A percentile compares a stretch with the other conserved stretches of the same genome.
Evolutionary conservation across 2,113 vertebrate species (phyloP).

Genomic region (Opisthocomus hoazin): DNA sequence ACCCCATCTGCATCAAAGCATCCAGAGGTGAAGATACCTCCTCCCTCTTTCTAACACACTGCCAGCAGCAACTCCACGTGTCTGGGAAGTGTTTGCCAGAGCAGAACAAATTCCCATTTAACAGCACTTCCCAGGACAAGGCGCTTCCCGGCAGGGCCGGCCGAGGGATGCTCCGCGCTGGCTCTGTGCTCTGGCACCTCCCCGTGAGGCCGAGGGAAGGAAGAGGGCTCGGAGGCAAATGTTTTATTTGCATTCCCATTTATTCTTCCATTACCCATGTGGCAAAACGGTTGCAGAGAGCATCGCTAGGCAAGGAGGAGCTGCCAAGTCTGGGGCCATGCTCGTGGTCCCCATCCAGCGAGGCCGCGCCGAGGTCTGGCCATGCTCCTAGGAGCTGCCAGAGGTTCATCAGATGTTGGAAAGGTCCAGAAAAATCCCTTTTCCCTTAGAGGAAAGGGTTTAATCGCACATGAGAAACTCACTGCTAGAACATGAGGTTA

Average conservation of each 20-base stretch:
- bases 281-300: background rate
- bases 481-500: background rate
- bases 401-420: background rate
- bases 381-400: fast-evolving
- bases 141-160: background rate
- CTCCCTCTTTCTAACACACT: background rate
- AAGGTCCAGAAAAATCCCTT: background rate
- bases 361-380: fast-evolving
- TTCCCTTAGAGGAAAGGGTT: background rate
- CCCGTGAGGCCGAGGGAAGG: background rate
- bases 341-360: background rate
- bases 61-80: background rate
- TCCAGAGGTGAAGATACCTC: background rate
- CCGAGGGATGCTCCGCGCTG: background rate
- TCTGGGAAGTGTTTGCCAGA: background rate
- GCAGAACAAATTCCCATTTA: background rate
- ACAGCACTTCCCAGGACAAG: background rate
- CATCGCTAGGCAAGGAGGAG: background rate
- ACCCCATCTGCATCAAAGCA: background rate
- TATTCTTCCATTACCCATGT: background rate
- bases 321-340: background rate
- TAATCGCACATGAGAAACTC: background rate
- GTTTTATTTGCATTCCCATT: background rate
- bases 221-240: background rate
- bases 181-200: background rate